Evolutionary conservation across 2,797 vertebrate genomes (phyloP).

Genomic region (Hydrocynus forskahlii): DNA sequence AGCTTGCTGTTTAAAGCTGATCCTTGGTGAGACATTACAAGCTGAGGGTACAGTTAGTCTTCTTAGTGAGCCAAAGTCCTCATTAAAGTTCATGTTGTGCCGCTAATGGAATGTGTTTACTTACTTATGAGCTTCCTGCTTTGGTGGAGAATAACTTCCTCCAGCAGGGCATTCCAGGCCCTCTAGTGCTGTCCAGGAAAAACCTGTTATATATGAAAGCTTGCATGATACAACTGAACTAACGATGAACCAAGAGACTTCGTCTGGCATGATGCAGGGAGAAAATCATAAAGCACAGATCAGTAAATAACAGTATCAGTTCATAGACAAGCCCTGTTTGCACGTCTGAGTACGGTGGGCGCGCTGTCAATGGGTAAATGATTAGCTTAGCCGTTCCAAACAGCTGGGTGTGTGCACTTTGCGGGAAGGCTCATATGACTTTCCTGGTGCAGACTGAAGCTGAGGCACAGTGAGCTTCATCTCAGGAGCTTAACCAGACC

Average conservation of each 20-base stretch:
- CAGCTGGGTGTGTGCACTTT: background rate
- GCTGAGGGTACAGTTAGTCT: background rate
- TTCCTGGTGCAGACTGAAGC: conserved; percentile 16
- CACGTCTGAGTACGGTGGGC: background rate
- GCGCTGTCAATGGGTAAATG: conserved; percentile 47
- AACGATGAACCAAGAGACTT: background rate
- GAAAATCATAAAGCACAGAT: background rate
- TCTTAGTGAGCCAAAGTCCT: conserved; percentile 41
- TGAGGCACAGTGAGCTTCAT: background rate
- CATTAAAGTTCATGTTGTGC: background rate
- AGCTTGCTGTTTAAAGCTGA: conserved; percentile 45
- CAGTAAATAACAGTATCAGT: background rate
- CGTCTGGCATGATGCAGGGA: background rate
- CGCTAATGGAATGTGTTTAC: conserved; percentile 44
- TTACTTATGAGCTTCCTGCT: conserved; percentile 42
- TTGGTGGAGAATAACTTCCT: conserved; percentile 43
- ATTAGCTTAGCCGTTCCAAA: conserved; percentile 13
- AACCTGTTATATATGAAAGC: background rate
- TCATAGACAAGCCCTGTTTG: background rate
- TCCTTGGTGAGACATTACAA: conserved; percentile 34
- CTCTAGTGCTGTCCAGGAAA: background rate
- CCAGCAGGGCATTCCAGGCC: background rate
- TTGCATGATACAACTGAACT: background rate
- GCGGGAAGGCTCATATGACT: conserved; percentile 9
- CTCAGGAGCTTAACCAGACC: background rate